A percentile compares a stretch with the other conserved stretches of the same genome.
phyloP scores from a whole-genome alignment of 53 echinoderm and acorn worm genomes.

The Mesocentrotus franciscanus region DNA sequence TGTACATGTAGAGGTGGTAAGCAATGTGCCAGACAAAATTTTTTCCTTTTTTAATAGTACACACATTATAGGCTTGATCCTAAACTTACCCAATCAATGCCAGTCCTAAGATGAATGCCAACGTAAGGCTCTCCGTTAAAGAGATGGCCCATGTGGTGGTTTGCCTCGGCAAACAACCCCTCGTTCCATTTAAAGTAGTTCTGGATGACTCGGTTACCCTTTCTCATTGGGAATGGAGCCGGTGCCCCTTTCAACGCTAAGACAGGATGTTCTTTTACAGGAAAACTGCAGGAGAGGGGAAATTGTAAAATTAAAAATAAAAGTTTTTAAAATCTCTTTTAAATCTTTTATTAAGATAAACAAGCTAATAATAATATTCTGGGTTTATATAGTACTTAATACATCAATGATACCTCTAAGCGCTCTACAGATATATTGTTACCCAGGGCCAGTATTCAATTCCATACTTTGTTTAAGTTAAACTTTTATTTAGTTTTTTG shows the following conservation, averaged over 20 bases:
- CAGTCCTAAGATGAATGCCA: conserved; percentile 92
- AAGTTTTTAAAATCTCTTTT: neutral
- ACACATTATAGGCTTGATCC: too few relatives aligned
- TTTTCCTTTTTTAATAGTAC: too few relatives aligned
- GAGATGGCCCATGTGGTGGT: conserved; percentile 78
- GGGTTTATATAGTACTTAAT: too few relatives aligned
- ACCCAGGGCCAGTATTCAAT: too few relatives aligned
- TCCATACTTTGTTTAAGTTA: too few relatives aligned
- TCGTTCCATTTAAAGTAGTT: conserved; percentile 83
- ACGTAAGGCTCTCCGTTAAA: conserved; percentile 84
- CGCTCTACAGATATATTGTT: too few relatives aligned
- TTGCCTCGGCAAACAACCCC: conserved; percentile 73
- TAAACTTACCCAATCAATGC: conserved; percentile 88
- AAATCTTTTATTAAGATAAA: too few relatives aligned
- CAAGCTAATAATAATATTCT: too few relatives aligned
- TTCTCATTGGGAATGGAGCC: conserved; percentile 73
- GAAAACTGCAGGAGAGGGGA: conserved; percentile 72
- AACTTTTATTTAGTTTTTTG: too few relatives aligned
- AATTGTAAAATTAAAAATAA: neutral
- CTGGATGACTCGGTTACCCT: conserved; percentile 81
- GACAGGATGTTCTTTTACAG: conserved; percentile 85
- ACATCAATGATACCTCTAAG: too few relatives aligned
- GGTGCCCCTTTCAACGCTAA: conserved; percentile 92
- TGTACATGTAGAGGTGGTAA: too few relatives aligned
- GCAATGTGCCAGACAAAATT: too few relatives aligned